These are phyloP conservation scores for Sandelia bainsii DNA, from an alignment of 2,797 vertebrate genomes.

Conservation along the genomic window DNA sequence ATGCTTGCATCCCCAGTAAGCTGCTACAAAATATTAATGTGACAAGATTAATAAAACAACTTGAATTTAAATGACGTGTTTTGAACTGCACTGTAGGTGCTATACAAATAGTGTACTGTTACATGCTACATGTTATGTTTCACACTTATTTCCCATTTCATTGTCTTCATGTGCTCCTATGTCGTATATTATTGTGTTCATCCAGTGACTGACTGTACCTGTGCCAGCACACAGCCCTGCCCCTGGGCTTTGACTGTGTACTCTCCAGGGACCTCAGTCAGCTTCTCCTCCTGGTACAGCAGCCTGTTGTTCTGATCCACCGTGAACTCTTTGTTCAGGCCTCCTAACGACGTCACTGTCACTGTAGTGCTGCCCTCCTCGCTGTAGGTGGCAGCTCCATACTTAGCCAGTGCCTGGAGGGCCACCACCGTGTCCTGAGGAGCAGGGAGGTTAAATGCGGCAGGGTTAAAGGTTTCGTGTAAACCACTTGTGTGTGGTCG, in stretches of 20 bases:
- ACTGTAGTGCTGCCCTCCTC: slow-evolving; percentile 77
- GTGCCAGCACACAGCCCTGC: slow-evolving; percentile 84
- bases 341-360: slow-evolving; percentile 77
- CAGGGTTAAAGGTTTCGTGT: no score
- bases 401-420: slow-evolving; percentile 90
- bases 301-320: slow-evolving; percentile 86
- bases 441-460: background rate
- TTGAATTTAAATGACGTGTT: no score
- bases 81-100: no score
- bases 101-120: no score
- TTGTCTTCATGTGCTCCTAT: no score
- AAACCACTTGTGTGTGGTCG: background rate
- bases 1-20: no score
- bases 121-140: no score
- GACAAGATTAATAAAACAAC: no score
- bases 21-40: no score
- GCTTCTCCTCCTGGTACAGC: slow-evolving; percentile 84
- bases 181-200: no score
- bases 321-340: slow-evolving; percentile 72
- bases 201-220: slow-evolving; percentile 75
- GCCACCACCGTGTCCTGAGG: slow-evolving; percentile 90
- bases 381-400: slow-evolving; percentile 83
- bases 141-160: no score
- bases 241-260: slow-evolving; percentile 83
- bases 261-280: slow-evolving; percentile 76